Percentiles rank a stretch among this genome's conserved stretches.
These are phyloP conservation scores for Parazoanthus atlanticus DNA, from an alignment of 92 coral and sea anemone genomes.

Conservation along the genomic window DNA sequence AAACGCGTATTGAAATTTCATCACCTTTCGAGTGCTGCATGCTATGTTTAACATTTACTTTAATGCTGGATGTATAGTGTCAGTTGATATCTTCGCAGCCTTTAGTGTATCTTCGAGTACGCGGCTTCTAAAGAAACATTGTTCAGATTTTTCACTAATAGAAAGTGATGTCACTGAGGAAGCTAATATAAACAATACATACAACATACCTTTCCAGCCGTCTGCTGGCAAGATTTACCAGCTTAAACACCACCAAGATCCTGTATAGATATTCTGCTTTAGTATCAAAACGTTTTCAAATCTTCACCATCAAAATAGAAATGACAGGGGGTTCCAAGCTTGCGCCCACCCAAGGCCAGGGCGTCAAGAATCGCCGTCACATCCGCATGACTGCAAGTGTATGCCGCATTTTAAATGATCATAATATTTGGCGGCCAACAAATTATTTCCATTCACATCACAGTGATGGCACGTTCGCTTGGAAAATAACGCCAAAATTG, in stretches of 20 bases:
- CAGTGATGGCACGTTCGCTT: not conserved
- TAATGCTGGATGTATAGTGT: no score
- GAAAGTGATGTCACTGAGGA: slow-evolving; percentile 17
- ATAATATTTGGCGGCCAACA: not conserved
- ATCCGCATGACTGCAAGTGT: slow-evolving; percentile 21
- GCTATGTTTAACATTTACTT: not conserved
- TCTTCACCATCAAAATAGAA: slow-evolving; percentile 1
- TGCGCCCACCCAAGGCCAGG: not conserved
- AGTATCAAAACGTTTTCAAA: slow-evolving; percentile 3
- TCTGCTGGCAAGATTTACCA: slow-evolving; percentile 7
- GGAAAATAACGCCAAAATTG: not conserved
- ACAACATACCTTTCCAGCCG: slow-evolving; percentile 29
- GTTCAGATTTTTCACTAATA: not conserved
- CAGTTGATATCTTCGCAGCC: not conserved
- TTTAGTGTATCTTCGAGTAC: not conserved
- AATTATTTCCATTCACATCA: not conserved
- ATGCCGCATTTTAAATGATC: not conserved
- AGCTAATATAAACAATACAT: slow-evolving; percentile 14
- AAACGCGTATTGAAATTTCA: no score
- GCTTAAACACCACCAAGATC: not conserved
- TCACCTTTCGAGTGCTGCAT: not conserved
- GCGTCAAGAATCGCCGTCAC: slow-evolving; percentile 27
- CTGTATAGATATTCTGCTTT: slow-evolving; percentile 6
- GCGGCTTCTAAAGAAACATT: not conserved
- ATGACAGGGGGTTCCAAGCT: slow-evolving; percentile 6